phyloP scores from a whole-genome alignment of 2,888 invertebrate genomes.

The Sminthurinus aureus region DNA sequence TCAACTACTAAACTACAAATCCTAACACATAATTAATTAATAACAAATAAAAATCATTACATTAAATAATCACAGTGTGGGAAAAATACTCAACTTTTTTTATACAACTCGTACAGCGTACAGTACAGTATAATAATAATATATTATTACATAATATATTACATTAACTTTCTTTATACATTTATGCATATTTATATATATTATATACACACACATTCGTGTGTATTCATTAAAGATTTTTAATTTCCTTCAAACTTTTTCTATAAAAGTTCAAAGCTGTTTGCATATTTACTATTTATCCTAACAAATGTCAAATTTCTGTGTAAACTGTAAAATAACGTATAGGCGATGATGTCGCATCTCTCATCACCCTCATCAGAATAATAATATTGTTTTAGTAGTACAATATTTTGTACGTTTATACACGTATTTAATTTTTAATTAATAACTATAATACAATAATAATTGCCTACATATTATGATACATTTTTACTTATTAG shows the following conservation, averaged over 20 bases:
- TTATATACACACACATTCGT: no score
- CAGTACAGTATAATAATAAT: not conserved
- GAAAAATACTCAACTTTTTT: conserved; percentile 15
- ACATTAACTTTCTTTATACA: not conserved
- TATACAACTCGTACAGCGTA: not conserved
- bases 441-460: no score
- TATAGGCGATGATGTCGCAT: not conserved
- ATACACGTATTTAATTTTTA: not conserved
- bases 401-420: not conserved
- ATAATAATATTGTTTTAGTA: conserved; percentile 8
- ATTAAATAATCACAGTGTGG: conserved; percentile 22
- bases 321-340: not conserved
- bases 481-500: not conserved
- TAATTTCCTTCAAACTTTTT: no score
- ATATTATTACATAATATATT: not conserved
- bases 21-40: not conserved
- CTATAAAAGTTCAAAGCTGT: no score
- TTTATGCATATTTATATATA: not conserved
- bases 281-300: no score
- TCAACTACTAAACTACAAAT: not conserved
- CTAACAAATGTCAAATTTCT: no score
- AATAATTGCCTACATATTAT: not conserved
- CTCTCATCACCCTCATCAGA: not conserved
- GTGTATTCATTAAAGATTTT: no score
- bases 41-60: conserved; percentile 22